Conservation (phyloP, 2,888 invertebrate species). For the Choristoneura rosaceana region DNA sequence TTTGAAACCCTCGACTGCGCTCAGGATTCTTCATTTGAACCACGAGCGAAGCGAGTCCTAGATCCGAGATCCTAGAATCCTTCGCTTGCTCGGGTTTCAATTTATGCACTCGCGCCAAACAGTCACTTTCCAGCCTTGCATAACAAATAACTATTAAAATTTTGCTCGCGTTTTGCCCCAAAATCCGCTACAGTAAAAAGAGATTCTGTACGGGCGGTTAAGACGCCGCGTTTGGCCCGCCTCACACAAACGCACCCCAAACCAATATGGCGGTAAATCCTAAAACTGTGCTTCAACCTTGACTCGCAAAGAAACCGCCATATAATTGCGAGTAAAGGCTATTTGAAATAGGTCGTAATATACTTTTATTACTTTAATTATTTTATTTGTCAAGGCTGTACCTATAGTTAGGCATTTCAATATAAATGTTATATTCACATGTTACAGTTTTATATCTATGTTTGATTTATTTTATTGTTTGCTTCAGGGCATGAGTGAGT, state of each 20-base stretch:
- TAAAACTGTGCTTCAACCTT: constrained; percentile 26
- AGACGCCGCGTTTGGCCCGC: not conserved
- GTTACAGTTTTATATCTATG: constrained; percentile 1
- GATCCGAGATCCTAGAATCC: too few relatives aligned
- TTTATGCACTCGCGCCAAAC: too few relatives aligned
- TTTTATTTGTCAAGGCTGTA: constrained; percentile 36
- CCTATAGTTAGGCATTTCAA: not conserved
- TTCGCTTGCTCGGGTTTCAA: too few relatives aligned
- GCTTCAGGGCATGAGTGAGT: not conserved
- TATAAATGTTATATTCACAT: constrained; percentile 7
- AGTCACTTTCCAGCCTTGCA: too few relatives aligned
- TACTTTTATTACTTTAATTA: constrained; percentile 39
- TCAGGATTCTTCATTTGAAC: too few relatives aligned
- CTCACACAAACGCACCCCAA: not conserved
- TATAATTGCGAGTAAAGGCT: constrained; percentile 34
- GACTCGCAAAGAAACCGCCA: constrained; percentile 30
- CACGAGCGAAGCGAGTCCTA: too few relatives aligned
- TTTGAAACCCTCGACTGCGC: too few relatives aligned
- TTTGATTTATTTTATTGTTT: constrained; percentile 10
- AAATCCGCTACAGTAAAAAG: too few relatives aligned
- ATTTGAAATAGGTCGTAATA: constrained; percentile 35
- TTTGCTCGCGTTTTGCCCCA: too few relatives aligned
- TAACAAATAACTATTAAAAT: too few relatives aligned
- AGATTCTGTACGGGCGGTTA: not conserved
- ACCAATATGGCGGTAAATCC: constrained; percentile 8